phyloP scores from a whole-genome alignment of 2,797 vertebrate species.

The Rhinella marina region DNA sequence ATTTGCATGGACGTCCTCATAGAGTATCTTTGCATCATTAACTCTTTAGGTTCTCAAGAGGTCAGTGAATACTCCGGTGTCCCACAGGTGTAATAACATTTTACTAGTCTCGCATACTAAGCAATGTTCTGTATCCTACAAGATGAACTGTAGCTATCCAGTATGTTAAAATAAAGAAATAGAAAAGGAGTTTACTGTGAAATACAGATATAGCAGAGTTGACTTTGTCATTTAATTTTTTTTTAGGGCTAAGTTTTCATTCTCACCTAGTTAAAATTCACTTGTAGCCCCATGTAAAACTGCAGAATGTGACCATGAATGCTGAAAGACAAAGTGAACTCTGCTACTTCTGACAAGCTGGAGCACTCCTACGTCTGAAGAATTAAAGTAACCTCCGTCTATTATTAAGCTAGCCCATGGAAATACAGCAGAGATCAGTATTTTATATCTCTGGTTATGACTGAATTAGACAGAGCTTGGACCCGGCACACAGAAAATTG shows the following conservation, averaged over 20 bases:
- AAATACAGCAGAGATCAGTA: not conserved
- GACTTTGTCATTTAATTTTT: not conserved
- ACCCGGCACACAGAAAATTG: not conserved
- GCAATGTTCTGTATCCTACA: not conserved
- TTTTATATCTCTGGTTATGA: slow-evolving; percentile 1
- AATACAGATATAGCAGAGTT: not conserved
- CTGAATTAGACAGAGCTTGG: not conserved
- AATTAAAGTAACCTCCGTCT: not conserved
- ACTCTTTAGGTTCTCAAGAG: not conserved
- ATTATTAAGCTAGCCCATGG: not conserved
- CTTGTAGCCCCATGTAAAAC: not conserved
- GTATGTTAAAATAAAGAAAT: not conserved
- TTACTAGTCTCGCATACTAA: not conserved
- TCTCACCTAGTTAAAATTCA: not conserved
- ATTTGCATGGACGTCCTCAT: not conserved
- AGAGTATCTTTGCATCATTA: not conserved
- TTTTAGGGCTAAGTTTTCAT: not conserved
- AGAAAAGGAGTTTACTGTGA: not conserved
- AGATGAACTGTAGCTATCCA: not conserved
- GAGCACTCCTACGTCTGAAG: not conserved
- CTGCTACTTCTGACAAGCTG: not conserved
- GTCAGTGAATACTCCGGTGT: not conserved
- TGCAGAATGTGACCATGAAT: not conserved
- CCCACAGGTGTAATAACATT: not conserved
- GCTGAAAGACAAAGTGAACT: not conserved